Evolutionary conservation across 2,888 invertebrate genomes (phyloP), one percentile per base, ranked within the genome.

Genomic region (Agrotis segetum): DNA sequence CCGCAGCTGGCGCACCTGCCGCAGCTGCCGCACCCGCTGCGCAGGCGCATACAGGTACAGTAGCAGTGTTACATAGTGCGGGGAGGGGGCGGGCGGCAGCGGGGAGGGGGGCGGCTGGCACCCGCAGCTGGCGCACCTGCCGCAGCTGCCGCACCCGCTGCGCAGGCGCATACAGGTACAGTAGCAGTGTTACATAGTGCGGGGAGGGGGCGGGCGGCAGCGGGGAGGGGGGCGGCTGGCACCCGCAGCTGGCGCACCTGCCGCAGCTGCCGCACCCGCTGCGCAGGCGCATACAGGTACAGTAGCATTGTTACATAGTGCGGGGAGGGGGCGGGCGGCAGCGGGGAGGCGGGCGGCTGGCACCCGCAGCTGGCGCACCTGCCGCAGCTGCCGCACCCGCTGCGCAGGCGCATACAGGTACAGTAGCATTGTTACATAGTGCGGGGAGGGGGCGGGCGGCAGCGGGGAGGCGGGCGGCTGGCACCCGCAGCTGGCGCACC

Each of bases 311-410:
- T 7, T 7, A 34, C 24, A 24, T 24, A 24, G 69, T 81, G 81
- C n/a, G 90, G 90, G 78, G 91, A 88, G 78, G 72, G 85, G 67
- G 70, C 56, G 59, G 70, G 73, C n/a, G 83, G 74, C 6, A 70
- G 52, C 50, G 72, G 71, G 34, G 87, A 63, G 56, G 72, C 78
- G 44, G 91, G 92, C 77, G 95, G 96, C 65, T 95, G 96, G 86
- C 97, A 97, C 91, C 97, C 97, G 83, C 97, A 97, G 92, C 92
- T 97, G 72, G 96, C 97, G 77, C 97, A 97, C 89, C 92, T 97
- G 89, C 97, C 97, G 75, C 97, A 97, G 88, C 87, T 97, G 88
- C 96, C 97, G 81, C 96, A 97, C 87, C 96, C 96, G 78, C 91
- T 95, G 84, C 91, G 92, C 3, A 87, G 92, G 71, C 84, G 91